Base-by-base conservation (phyloP, 92 coral and sea anemone species). In the Paramuricea clavata region DNA sequence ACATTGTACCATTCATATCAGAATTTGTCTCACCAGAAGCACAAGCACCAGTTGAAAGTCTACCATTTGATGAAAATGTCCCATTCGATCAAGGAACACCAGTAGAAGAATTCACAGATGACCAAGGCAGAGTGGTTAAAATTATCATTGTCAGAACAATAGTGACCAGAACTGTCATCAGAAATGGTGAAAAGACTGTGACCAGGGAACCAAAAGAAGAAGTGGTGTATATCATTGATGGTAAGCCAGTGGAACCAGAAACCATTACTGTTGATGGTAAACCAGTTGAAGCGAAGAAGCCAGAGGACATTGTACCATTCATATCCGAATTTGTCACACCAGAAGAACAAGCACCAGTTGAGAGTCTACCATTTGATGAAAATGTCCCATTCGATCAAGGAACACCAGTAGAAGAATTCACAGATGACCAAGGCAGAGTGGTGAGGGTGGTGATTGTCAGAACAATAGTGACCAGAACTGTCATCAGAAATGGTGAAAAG, bases 61-160 rank as follows among this genome's bases (percentile, higher is more conserved):
- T 83, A 50, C 93, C 89, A 26, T 71, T 71, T 21, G 52, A 71
- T 31, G 50, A 71, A 25, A 49, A 3, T 15, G 52, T 30, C 0
- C 62, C 90, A 28, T 70, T 92, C 27, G 95, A 89, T 50, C 65
- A 74, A 33, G 93, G 83, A 4, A n/a, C 19, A 34, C 84, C 84
- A 59, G 72, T 79, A 3, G 84, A 79, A 79, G 84, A 79, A 17
- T 79, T 79, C 72, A 79, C 84, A 59, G 84, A 79, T 41, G 84
- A 79, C 84, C 71, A 79, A 61, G 84, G 84, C 52, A 79, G 84
- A 79, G 84, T 79, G 56, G 84, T 79, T 35, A 79, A 21, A 25
- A 57, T 79, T 2, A 16, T 79, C 7, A 59, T 78, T 74, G 36
- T 74, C 0, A 47, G 72, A 65, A 65, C 72, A 65, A 65, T 65